Percentiles rank a stretch among this genome's conserved stretches.
Conservation (phyloP, 2,113 vertebrate genomes). For the human (Homo sapiens) region DNA sequence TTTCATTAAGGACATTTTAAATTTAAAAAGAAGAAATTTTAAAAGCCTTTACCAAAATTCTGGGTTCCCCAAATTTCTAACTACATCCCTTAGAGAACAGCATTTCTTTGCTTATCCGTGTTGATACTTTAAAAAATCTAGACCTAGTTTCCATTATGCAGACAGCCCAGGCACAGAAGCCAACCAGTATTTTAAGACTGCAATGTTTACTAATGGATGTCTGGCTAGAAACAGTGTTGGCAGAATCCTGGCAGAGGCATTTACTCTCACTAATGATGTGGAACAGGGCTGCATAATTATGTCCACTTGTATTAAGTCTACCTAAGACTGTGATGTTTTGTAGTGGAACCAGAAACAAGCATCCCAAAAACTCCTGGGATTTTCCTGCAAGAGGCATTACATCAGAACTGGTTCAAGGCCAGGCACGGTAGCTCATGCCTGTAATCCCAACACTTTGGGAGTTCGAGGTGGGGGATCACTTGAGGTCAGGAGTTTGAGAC, state of each 20-base stretch:
- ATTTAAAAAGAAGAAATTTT: neutral
- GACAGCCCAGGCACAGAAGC: slow-evolving; percentile 51
- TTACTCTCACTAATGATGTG: slow-evolving; percentile 66
- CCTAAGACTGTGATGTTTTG: slow-evolving; percentile 46
- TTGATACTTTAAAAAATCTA: slow-evolving; percentile 55
- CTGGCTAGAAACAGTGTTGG: slow-evolving; percentile 67
- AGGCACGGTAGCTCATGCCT: too few relatives aligned
- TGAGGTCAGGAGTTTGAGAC: too few relatives aligned
- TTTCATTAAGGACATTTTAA: slow-evolving; percentile 34
- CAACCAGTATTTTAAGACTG: slow-evolving; percentile 58
- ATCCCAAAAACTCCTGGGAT: neutral
- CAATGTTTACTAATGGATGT: slow-evolving; percentile 64
- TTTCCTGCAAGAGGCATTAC: slow-evolving; percentile 51
- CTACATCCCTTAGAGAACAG: neutral
- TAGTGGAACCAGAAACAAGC: slow-evolving; percentile 36
- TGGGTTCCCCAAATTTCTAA: slow-evolving; percentile 25
- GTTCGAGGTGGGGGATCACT: too few relatives aligned
- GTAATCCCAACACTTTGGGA: too few relatives aligned
- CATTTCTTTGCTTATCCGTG: slow-evolving; percentile 17
- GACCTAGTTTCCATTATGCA: slow-evolving; percentile 49
- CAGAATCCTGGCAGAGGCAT: slow-evolving; percentile 55
- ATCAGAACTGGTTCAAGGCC: slow-evolving; percentile 15
- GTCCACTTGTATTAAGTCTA: slow-evolving; percentile 56
- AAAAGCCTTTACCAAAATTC: slow-evolving; percentile 10
- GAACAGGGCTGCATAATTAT: slow-evolving; percentile 53